Base-by-base conservation (phyloP, 2,113 vertebrate genomes). In the Laticauda colubrina region DNA sequence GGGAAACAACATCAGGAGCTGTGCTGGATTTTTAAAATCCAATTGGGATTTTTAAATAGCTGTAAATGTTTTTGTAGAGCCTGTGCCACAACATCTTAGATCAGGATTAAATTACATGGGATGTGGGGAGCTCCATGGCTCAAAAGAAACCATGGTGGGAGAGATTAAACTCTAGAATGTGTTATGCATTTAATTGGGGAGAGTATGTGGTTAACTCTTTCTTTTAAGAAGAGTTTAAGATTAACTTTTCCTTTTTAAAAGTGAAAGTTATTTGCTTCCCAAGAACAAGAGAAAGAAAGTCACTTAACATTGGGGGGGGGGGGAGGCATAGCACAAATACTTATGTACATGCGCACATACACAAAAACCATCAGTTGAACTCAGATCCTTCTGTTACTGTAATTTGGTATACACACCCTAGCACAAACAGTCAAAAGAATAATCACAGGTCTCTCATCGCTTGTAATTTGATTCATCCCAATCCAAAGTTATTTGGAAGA, bases 51-150 rank as follows among this genome's bases (percentile, higher is more conserved):
- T 75, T 81, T 81, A 81, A 81, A 81, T 81, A 39, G 69, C 69
- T 81, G 69, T 39, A 81, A 81, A 91, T 89, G 90, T 92, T 88
- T 94, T 92, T 96, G 92, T 93, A 96, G 39, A 0, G 57, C 55
- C 43, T 90, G 88, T 91, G 92, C 89, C 92, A 92, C 93, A 87
- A 51, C n/a, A 0, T 89, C 2, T 9, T 87, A n/a, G 48, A 91
- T 51, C 75, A 29, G 23, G 89, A 23, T 18, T 81, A 43, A 57
- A 86, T 15, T 86, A 48, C 39, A 86, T 8, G 21, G 15, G 90
- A 57, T 4, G 24, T 10, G 39, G 23, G 85, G 18, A 48, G n/a
- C 18, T 45, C 57, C 54, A 12, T 39, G 53, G 15, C 20, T 89
- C 29, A 23, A 87, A 87, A 87, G 14, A 14, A 87, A n/a, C 23